Base-by-base conservation (phyloP, 2,888 invertebrate species). In the Halictus ligatus region DNA sequence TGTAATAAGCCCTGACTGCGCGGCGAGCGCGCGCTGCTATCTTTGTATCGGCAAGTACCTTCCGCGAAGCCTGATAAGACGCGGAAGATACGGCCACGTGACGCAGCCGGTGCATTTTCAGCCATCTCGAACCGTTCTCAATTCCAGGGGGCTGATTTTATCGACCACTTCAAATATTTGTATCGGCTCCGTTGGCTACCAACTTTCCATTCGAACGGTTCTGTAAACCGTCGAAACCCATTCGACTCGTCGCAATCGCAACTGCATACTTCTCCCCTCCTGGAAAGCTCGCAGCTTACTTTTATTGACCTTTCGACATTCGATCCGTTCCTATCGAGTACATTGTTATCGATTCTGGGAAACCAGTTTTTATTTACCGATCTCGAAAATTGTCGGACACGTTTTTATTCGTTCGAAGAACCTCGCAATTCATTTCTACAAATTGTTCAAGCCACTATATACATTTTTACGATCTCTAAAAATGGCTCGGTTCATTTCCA, bases 41-140 rank as follows among this genome's bases (percentile, higher is more conserved):
- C 80, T 83, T 77, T 73, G 80, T 77, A 86, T 83, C 80, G 71
- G 13, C 71, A 85, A 81, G 46, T 78, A 82, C 64, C 86, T 79
- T 85, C 85, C 85, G 80, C 18, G 25, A 86, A 75, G 85, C 72
- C 50, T 71, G 85, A 85, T 86, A 79, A 88, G 54, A 83, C 77
- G 69, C 86, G 86, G 86, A 85, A 86, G 86, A 60, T 60, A 58
- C 3, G 67, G 25, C 71, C 75, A 21, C 21, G 46, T 77, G 77
- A 81, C 46, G 73, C 75, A 71, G 25, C 21, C 21, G n/a, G 35
- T 60, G 72, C 72, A 13, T 75, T 78, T 29, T n/a, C 48, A 76
- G 21, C 21, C 21, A 12, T 43, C n/a, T 21, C 21, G 21, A 21
- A 69, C 21, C 12, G 40, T 69, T 43, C 21, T 4, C 12, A 10